Conservation (phyloP, 2,888 invertebrate species). For the Ceraclea dissimilis region DNA sequence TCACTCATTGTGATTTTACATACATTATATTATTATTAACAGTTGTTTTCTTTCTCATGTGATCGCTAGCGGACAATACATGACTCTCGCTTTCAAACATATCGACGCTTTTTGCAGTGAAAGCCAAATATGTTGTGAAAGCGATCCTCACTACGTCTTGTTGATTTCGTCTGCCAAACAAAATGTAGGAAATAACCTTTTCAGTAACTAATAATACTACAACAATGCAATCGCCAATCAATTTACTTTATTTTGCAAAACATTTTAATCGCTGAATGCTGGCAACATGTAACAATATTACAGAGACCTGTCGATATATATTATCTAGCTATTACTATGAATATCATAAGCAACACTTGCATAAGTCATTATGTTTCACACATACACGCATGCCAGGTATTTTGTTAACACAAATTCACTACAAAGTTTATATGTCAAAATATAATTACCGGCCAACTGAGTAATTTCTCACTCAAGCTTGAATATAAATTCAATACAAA, state of each 20-base stretch:
- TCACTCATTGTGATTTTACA: not conserved
- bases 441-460: not conserved
- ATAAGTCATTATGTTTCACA: not conserved
- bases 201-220: not conserved
- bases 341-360: not conserved
- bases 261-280: no score
- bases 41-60: not conserved
- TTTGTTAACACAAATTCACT: not conserved
- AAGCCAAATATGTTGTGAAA: constrained; percentile 23
- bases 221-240: not conserved
- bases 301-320: not conserved
- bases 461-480: not conserved
- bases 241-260: no score
- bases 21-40: not conserved
- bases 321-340: not conserved
- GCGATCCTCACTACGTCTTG: constrained; percentile 22
- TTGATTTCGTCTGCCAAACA: constrained; percentile 12
- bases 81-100: constrained; percentile 5
- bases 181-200: constrained; percentile 21
- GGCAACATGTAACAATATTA: not conserved
- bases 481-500: no score
- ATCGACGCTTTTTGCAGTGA: constrained; percentile 20
- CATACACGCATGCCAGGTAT: not conserved
- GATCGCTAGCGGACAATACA: not conserved
- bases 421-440: not conserved